Base-by-base conservation (phyloP, 1,140 invertebrate genomes). In the Ptiloglossa arizonensis region DNA sequence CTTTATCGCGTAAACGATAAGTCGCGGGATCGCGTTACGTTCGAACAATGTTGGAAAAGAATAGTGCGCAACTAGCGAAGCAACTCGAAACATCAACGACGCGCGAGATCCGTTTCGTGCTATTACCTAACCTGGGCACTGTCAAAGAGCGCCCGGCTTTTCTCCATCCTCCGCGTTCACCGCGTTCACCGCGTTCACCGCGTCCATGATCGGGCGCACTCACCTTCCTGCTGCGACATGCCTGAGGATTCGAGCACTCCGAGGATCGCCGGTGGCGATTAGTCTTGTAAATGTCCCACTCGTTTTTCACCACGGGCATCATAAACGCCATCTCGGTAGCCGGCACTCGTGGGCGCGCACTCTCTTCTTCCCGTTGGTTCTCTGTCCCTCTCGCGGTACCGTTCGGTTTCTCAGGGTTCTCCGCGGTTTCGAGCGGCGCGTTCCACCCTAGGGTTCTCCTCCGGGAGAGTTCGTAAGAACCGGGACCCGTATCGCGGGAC, bases 261-360 rank as follows among this genome's bases (percentile, higher is more conserved):
- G 96, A 97, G 29, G 94, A 94, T 38, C 95, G 94, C 68, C 96
- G 93, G 73, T 94, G 94, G 67, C 96, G 94, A 90, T 96, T 96
- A 73, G 95, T 96, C 93, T 97, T 96, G 94, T 98, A 98, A 90
- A 98, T 97, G 90, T 98, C 96, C 94, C 96, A 97, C 92, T 97
- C 96, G 92, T 97, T 97, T 94, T 97, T 97, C 90, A 98, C 95
- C 80, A 98, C 96, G 50, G 97, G 97, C 96, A 97, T 97, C 97
- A 97, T 97, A 93, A 97, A 97, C 93, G 97, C 97, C 97, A 97
- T 97, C 90, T 94, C 89, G 87, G 75, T 56, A 69, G 60, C 74
- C 60, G 78, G 44, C 38, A 64, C 71, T 60, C 72, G 46, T 63
- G 6, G 41, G 41, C 46, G 59, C 63, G 73, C 71, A 54, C 73